A percentile compares a stretch with the other conserved stretches of the same genome.
These are phyloP conservation scores for Caenorhabditis briggsae DNA, from an alignment of 1,140 invertebrate genomes.

Conservation along the genomic window DNA sequence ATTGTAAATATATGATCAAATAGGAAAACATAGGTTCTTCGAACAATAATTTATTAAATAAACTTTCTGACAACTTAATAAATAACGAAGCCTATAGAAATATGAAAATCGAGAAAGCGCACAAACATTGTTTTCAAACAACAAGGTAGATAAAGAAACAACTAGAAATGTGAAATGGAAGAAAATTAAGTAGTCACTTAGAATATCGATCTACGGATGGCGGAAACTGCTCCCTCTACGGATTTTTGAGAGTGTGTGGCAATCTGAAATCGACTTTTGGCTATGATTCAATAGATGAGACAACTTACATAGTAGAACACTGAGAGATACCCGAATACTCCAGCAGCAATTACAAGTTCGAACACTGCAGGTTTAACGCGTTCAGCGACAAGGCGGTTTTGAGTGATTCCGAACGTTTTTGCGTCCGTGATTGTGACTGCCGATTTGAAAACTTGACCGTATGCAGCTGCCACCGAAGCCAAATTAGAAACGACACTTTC, in stretches of 20 bases:
- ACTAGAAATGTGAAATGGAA: neutral
- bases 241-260: constrained; percentile 15
- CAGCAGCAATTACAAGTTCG: constrained; percentile 91
- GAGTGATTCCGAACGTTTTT: constrained; percentile 38
- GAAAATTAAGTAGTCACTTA: neutral
- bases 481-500: constrained; percentile 43
- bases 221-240: constrained; percentile 19
- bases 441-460: constrained; percentile 61
- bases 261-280: neutral
- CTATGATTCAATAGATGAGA: no score
- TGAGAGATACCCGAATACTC: constrained; percentile 87
- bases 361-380: constrained; percentile 97
- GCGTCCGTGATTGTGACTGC: constrained; percentile 42
- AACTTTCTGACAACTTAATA: no score
- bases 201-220: constrained; percentile 43
- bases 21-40: no score
- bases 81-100: no score
- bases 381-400: constrained; percentile 74
- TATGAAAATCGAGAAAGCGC: no score
- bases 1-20: no score
- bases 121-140: neutral
- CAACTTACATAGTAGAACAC: constrained; percentile 82
- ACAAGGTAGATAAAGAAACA: neutral
- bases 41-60: no score
- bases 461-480: constrained; percentile 48